phyloP scores from a whole-genome alignment of 1,140 invertebrate species.

The Melanaphis sacchari region DNA sequence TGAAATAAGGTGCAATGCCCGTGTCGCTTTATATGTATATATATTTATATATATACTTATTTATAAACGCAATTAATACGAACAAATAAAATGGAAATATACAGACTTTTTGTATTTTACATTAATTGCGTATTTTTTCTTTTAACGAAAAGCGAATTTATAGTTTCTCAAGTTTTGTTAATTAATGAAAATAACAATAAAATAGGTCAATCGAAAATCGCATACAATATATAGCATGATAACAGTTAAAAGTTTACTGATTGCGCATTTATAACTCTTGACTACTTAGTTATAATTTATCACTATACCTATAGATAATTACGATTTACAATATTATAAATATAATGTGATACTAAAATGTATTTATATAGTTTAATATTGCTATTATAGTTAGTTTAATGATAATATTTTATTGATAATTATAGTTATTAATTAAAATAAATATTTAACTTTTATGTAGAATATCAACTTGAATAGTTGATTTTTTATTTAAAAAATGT shows the following conservation, averaged over 20 bases:
- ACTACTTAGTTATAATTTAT: background rate
- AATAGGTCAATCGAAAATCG: background rate
- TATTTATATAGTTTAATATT: background rate
- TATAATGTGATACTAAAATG: no score
- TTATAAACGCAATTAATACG: constrained; percentile 32
- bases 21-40: no score
- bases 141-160: background rate
- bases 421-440: background rate
- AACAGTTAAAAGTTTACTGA: background rate
- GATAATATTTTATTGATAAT: background rate
- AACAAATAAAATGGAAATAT: background rate
- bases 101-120: constrained; percentile 5
- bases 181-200: constrained; percentile 28
- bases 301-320: no score
- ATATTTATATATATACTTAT: constrained; percentile 12
- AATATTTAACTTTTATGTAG: background rate
- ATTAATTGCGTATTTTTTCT: background rate
- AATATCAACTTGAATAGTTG: background rate
- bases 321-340: no score
- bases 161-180: constrained; percentile 5
- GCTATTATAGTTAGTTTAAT: background rate
- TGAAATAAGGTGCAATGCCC: background rate
- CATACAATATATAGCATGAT: background rate
- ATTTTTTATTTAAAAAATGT: background rate
- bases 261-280: background rate